Conservation (phyloP, 2,888 invertebrate genomes). For the Trissonchulus latispiculum region DNA sequence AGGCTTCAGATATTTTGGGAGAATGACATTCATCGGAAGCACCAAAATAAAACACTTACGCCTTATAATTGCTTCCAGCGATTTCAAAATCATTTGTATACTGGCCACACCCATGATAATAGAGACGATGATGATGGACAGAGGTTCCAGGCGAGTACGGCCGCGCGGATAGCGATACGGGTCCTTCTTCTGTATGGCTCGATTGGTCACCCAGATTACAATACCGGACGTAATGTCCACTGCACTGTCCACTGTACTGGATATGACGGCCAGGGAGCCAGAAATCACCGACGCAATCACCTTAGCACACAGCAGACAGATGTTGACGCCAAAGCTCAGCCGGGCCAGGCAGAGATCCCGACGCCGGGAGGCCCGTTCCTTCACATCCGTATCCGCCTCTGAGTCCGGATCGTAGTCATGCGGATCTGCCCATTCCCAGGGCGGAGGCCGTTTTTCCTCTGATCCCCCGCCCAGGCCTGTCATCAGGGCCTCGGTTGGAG, state of each 20-base stretch:
- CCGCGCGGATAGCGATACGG: conserved; percentile 49
- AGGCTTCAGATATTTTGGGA: too few relatives aligned
- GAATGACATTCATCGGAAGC: too few relatives aligned
- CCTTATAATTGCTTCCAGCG: conserved; percentile 30
- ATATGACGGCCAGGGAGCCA: conserved; percentile 49
- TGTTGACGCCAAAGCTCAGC: conserved; percentile 35
- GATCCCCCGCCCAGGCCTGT: too few relatives aligned
- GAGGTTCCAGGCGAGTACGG: conserved; percentile 48
- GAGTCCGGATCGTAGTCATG: too few relatives aligned
- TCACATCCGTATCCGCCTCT: too few relatives aligned
- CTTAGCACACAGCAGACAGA: conserved; percentile 46
- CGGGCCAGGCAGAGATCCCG: conserved; percentile 27
- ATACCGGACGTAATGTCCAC: conserved; percentile 49
- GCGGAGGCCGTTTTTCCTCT: too few relatives aligned
- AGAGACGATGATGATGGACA: conserved; percentile 47
- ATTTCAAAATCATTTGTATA: conserved; percentile 44
- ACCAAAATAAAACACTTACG: too few relatives aligned
- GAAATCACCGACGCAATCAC: conserved; percentile 46
- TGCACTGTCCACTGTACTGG: conserved; percentile 48
- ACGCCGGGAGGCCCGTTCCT: conserved; percentile 44
- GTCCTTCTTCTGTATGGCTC: conserved; percentile 46
- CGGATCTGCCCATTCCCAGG: too few relatives aligned
- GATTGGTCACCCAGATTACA: conserved; percentile 45
- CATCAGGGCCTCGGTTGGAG: too few relatives aligned
- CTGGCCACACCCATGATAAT: conserved; percentile 50